Percentiles rank a stretch among this genome's conserved stretches.
Conservation (phyloP, 1,140 invertebrate genomes). For the Harlomillsia oculata region DNA sequence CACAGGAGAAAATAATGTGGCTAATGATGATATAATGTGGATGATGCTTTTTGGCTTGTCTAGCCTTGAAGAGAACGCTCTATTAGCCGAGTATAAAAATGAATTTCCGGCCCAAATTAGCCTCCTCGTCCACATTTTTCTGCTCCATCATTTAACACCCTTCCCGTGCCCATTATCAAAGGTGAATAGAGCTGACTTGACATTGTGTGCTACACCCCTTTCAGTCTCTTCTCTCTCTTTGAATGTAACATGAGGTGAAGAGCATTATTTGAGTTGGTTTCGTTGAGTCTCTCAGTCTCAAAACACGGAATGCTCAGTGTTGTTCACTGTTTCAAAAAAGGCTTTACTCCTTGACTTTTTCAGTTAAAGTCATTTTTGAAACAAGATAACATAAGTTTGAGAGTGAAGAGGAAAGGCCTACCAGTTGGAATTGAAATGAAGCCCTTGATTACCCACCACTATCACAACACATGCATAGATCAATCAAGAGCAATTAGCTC, state of each 20-base stretch:
- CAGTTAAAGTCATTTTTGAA: too few species aligned
- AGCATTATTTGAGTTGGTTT: too few species aligned
- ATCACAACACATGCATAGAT: slow-evolving; percentile 22
- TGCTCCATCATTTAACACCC: slow-evolving; percentile 34
- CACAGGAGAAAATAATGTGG: slow-evolving; percentile 13
- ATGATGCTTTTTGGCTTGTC: slow-evolving; percentile 12
- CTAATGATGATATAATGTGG: slow-evolving; percentile 29
- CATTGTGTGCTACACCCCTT: slow-evolving; percentile 24
- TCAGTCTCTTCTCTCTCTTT: not conserved
- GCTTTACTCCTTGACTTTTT: too few species aligned
- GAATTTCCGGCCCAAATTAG: slow-evolving; percentile 36
- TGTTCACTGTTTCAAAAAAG: too few species aligned
- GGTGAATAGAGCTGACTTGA: slow-evolving; percentile 27
- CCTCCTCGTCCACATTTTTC: slow-evolving; percentile 25
- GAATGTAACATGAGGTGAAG: too few species aligned
- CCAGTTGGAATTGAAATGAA: slow-evolving; percentile 23
- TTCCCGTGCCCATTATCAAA: slow-evolving; percentile 31
- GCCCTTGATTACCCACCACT: slow-evolving; percentile 19
- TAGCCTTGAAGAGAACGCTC: slow-evolving; percentile 30
- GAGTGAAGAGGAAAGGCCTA: too few species aligned
- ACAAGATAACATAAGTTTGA: too few species aligned
- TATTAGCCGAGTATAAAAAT: slow-evolving; percentile 36
- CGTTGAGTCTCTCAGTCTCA: slow-evolving; percentile 6
- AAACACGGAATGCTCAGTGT: not conserved
- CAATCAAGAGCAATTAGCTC: slow-evolving; percentile 34